These are phyloP conservation scores for Trichogramma evanescens DNA, from an alignment of 2,888 invertebrate genomes.

Conservation along the genomic window DNA sequence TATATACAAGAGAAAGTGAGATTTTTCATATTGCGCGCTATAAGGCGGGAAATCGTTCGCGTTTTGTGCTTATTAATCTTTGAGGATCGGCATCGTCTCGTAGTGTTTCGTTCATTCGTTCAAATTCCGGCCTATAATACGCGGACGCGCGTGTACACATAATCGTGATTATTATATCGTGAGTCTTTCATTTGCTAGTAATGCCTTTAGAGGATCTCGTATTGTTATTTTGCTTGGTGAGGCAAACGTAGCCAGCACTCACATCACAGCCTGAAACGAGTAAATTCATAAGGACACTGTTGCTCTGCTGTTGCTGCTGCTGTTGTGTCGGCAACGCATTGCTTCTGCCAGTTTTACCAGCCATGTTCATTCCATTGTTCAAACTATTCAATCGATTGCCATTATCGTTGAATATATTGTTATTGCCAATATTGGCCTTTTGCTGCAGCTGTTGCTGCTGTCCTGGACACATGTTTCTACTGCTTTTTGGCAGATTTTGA, in stretches of 20 bases:
- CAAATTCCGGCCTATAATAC: no score
- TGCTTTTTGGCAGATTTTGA: conserved; percentile 19
- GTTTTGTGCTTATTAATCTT: no score
- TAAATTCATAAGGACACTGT: conserved; percentile 87
- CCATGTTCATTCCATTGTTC: neutral
- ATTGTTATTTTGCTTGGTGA: conserved; percentile 48
- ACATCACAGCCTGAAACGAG: conserved; percentile 93
- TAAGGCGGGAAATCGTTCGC: no score
- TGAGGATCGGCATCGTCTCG: no score
- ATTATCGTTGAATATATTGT: neutral
- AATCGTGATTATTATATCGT: neutral
- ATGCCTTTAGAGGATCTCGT: conserved; percentile 41
- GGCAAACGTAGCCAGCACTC: conserved; percentile 85
- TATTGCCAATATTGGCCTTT: conserved; percentile 11
- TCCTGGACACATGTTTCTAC: neutral
- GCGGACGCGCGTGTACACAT: neutral
- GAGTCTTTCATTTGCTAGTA: conserved; percentile 37
- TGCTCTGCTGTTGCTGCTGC: conserved; percentile 53
- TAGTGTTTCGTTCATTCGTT: no score
- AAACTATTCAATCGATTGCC: conserved; percentile 9
- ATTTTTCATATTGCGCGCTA: no score
- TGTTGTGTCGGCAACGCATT: neutral
- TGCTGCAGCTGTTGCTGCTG: neutral
- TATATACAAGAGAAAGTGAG: no score
- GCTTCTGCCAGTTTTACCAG: conserved; percentile 13